Conservation (phyloP, 2,113 vertebrate genomes). For the Penelope pileata region DNA sequence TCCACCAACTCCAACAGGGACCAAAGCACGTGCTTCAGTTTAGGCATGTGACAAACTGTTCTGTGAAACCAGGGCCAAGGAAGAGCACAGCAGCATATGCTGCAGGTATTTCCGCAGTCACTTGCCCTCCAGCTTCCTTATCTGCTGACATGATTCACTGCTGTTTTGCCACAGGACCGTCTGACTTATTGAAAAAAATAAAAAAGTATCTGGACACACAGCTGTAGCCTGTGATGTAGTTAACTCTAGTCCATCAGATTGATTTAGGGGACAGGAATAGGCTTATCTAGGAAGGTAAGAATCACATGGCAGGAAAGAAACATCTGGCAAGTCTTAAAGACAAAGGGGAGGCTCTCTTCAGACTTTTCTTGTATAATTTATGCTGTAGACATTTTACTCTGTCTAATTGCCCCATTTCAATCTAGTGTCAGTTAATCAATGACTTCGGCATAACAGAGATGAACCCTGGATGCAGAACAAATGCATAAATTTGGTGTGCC, state of each 20-base stretch:
- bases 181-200: conserved; percentile 52
- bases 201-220: conserved; percentile 53
- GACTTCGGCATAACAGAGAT: conserved; percentile 56
- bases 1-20: neutral
- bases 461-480: conserved; percentile 60
- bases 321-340: conserved; percentile 56
- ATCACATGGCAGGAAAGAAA: conserved; percentile 34
- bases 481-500: conserved; percentile 43
- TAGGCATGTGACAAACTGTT: neutral
- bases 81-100: neutral
- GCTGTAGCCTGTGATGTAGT: conserved; percentile 37
- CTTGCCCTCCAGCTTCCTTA: neutral
- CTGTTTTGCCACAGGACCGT: neutral
- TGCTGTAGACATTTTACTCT: conserved; percentile 65
- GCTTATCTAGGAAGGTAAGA: conserved; percentile 54
- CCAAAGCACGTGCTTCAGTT: neutral
- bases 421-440: conserved; percentile 62
- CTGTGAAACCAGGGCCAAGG: neutral
- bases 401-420: conserved; percentile 72
- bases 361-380: conserved; percentile 67
- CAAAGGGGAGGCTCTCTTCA: conserved; percentile 45
- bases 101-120: neutral
- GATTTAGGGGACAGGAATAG: conserved; percentile 30
- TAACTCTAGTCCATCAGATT: neutral
- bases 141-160: neutral